Evolutionary conservation across 1,140 invertebrate species (phyloP), one percentile per base, ranked within the genome.

Genomic region (Chelonus insularis): DNA sequence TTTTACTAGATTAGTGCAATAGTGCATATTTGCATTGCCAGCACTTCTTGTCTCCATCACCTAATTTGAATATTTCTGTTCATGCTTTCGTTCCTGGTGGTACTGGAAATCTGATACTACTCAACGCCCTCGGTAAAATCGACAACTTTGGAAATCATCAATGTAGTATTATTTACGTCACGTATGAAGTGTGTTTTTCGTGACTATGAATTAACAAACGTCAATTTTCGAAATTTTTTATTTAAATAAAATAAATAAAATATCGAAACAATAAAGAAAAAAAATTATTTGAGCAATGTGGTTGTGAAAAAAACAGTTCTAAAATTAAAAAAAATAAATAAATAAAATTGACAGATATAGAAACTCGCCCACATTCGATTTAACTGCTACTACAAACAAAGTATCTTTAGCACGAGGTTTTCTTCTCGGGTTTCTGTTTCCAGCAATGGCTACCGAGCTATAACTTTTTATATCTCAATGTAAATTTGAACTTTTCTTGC

Each of bases 41-140:
- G 59, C 51, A 34, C 32, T 29, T 29, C 23, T 12, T n/a, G 16
- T 12, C 32, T 62, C 7, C 41, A 58, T 57, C 29, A 29, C 39
- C 59, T 65, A 59, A 61, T 62, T 57, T 55, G 47, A 62, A 55
- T 60, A 56, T 65, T 60, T 54, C 37, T 65, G 21, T 62, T 62
- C 57, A 55, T 62, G 48, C 51, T 57, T 48, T 51, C 52, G 47
- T 56, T 65, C 39, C 41, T 6, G 18, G 39, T 59, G 36, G 36
- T 57, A 18, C 37, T 52, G 56, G 64, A 65, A 65, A 65, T 39
- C 57, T 47, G 64, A 65, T 65, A 62, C 48, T 18, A 23, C 37
- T 61, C 36, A 43, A 36, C 50, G 25, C 25, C 25, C 25, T 29
- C 25, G 25, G 25, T 29, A 7, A 29, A 54, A 61, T 61, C 59